Conservation (phyloP, 2,797 vertebrate genomes). For the Sebastes jordani region DNA sequence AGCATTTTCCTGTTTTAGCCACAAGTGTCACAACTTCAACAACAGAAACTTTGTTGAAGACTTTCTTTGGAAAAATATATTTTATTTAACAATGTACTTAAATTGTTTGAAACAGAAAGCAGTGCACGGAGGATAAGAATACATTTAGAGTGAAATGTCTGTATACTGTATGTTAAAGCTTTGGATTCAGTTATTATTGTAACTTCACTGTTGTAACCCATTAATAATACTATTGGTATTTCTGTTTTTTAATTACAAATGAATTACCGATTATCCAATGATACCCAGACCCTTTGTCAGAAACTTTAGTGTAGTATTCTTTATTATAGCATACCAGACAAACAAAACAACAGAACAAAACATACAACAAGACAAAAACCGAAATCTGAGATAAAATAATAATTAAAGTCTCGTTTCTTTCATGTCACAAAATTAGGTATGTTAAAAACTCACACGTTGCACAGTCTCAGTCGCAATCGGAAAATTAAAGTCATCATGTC, state of each 20-base stretch:
- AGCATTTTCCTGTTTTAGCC: too few species aligned
- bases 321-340: constrained; percentile 67
- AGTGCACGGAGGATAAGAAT: neutral
- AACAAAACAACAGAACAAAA: constrained; percentile 53
- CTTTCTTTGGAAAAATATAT: too few species aligned
- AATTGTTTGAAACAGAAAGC: too few species aligned
- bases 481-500: constrained; percentile 28
- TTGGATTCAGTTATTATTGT: neutral
- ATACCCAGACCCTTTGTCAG: neutral
- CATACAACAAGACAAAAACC: constrained; percentile 38
- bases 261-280: too few species aligned
- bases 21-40: too few species aligned
- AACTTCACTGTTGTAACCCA: neutral
- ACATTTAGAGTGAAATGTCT: neutral
- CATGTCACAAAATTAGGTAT: constrained; percentile 24
- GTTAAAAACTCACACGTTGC: constrained; percentile 51
- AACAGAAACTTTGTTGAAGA: too few species aligned
- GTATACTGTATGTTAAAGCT: neutral
- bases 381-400: constrained; percentile 6
- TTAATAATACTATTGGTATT: neutral
- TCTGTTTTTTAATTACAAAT: too few species aligned
- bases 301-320: constrained; percentile 46
- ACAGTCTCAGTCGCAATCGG: constrained; percentile 51
- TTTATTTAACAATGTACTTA: too few species aligned
- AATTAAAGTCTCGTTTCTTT: neutral